Conservation (phyloP, 1,140 invertebrate genomes). For the Papilio polyxenes region DNA sequence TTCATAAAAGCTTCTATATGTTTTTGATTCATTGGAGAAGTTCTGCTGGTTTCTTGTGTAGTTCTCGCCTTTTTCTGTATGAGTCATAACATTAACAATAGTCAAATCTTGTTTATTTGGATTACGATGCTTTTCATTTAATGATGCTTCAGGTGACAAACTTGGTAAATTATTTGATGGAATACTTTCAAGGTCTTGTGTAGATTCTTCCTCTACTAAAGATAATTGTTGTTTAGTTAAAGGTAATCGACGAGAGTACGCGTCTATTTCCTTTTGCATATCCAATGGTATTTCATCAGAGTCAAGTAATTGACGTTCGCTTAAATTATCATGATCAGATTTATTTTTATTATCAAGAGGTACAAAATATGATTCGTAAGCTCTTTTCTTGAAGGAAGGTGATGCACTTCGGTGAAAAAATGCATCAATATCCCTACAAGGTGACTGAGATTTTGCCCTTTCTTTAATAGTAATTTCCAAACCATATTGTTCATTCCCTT, state of each 20-base stretch:
- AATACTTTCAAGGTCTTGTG: conserved; percentile 73
- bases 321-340: conserved; percentile 48
- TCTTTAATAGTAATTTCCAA: conserved; percentile 72
- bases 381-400: conserved; percentile 55
- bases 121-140: conserved; percentile 27
- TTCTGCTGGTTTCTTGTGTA: conserved; percentile 46
- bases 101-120: conserved; percentile 41
- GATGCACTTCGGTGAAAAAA: conserved; percentile 53
- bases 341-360: conserved; percentile 56
- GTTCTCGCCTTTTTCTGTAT: conserved; percentile 47
- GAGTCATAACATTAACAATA: conserved; percentile 45
- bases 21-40: conserved; percentile 55
- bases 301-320: conserved; percentile 61
- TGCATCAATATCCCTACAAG: conserved; percentile 53
- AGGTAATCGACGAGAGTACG: conserved; percentile 56
- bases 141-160: conserved; percentile 44
- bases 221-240: conserved; percentile 73
- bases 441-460: conserved; percentile 55
- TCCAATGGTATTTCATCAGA: conserved; percentile 50
- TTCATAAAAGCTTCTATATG: conserved; percentile 70
- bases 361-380: conserved; percentile 68
- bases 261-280: conserved; percentile 56
- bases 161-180: conserved; percentile 56
- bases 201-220: conserved; percentile 78
- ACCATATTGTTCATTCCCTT: conserved; percentile 57